Conservation (phyloP, 2,888 invertebrate genomes). For the Ectemnius cavifrons region DNA sequence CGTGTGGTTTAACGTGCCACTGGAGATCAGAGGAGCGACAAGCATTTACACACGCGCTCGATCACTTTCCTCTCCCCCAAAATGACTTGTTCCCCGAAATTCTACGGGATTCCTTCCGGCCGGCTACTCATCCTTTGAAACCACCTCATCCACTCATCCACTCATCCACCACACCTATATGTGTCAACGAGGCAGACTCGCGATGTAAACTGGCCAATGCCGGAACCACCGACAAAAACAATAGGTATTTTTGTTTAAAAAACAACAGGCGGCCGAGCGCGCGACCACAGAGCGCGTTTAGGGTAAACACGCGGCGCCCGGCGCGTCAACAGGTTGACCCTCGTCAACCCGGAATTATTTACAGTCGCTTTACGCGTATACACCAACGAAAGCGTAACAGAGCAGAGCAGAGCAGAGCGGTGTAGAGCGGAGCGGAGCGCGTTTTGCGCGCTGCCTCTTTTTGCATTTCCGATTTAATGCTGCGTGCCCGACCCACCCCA, state of each 20-base stretch:
- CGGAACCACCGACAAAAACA: background rate
- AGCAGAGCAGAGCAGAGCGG: too few relatives aligned
- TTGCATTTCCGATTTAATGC: slow-evolving; percentile 6
- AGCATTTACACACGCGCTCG: background rate
- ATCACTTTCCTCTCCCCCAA: too few relatives aligned
- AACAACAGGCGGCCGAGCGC: background rate
- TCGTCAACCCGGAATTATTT: slow-evolving; percentile 10
- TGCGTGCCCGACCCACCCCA: background rate
- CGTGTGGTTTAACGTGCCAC: slow-evolving; percentile 37
- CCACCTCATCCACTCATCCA: too few relatives aligned
- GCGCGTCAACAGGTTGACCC: slow-evolving; percentile 10
- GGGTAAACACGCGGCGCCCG: background rate
- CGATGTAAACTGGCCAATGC: too few relatives aligned
- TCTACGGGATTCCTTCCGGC: too few relatives aligned
- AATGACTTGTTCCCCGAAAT: too few relatives aligned
- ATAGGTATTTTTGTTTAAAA: slow-evolving; percentile 10
- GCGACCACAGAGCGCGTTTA: background rate
- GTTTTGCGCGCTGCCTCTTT: background rate
- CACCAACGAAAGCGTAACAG: background rate
- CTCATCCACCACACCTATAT: too few relatives aligned
- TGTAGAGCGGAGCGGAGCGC: background rate
- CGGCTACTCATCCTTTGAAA: slow-evolving; percentile 3
- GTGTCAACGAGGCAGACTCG: too few relatives aligned
- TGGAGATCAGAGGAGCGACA: background rate
- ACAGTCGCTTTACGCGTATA: slow-evolving; percentile 1